A percentile compares a stretch with the other conserved stretches of the same genome.
Conservation (phyloP, 30 jellyfish, hydroid and myxozoan genomes). For the Hydractinia symbiolongicarpus region DNA sequence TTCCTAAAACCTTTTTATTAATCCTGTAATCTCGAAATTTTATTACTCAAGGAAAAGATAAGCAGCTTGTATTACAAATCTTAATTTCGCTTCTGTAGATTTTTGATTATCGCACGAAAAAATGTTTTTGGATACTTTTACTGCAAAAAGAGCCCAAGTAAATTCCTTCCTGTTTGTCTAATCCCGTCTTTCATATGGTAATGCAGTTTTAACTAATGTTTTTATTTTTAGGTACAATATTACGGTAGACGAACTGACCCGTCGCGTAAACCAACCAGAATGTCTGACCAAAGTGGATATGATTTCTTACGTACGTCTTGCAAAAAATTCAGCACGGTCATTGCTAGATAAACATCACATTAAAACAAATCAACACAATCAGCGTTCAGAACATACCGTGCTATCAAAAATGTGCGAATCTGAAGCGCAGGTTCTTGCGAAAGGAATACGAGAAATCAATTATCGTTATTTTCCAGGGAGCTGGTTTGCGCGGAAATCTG, state of each 20-base stretch:
- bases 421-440: constrained; percentile 69
- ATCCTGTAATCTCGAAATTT: no score
- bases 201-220: no score
- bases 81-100: no score
- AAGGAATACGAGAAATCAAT: constrained; percentile 54
- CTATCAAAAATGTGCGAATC: constrained; percentile 73
- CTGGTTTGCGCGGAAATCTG: constrained; percentile 35
- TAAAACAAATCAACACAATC: constrained; percentile 48
- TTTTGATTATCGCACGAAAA: no score
- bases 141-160: no score
- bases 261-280: constrained; percentile 78
- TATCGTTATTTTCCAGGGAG: constrained; percentile 51
- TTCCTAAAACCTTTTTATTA: no score
- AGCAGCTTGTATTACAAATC: no score
- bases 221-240: constrained; percentile 53
- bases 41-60: no score
- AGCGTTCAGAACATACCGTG: constrained; percentile 68
- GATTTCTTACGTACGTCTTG: constrained; percentile 84
- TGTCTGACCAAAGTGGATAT: constrained; percentile 83
- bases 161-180: no score
- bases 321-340: constrained; percentile 76
- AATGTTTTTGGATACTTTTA: no score
- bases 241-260: constrained; percentile 52
- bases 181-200: no score
- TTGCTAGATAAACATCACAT: constrained; percentile 64